Percentiles rank a stretch among this genome's conserved stretches.
These are phyloP conservation scores for Calephelis nemesis DNA, from an alignment of 1,140 invertebrate genomes.

Conservation along the genomic window DNA sequence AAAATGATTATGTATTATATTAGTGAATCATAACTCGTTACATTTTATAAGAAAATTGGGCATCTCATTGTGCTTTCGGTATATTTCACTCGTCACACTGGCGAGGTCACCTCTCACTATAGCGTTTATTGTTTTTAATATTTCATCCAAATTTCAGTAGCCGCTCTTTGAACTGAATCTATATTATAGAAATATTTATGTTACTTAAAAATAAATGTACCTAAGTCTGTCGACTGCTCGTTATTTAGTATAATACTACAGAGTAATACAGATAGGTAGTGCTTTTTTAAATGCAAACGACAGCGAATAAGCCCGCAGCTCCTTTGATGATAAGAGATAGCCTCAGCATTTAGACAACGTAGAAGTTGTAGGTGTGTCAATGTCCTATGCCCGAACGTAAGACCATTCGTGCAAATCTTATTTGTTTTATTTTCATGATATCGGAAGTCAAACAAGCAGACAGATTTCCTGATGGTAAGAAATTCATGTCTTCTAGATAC, in stretches of 20 bases:
- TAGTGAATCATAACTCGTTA: not conserved
- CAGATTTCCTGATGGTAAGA: no score
- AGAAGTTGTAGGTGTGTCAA: no score
- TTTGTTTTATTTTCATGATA: no score
- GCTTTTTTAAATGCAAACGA: no score
- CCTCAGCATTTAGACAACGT: no score
- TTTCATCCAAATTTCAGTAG: constrained; percentile 52
- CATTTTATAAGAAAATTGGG: not conserved
- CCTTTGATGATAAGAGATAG: no score
- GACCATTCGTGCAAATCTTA: no score
- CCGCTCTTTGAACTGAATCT: constrained; percentile 62
- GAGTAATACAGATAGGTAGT: not conserved
- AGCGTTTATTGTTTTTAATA: constrained; percentile 66
- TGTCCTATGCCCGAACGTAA: no score
- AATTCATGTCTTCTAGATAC: no score
- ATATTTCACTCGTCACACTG: constrained; percentile 33
- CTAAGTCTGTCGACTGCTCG: constrained; percentile 60
- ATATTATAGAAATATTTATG: constrained; percentile 64
- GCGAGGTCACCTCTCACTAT: constrained; percentile 49
- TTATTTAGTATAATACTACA: constrained; percentile 43
- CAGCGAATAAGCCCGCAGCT: no score
- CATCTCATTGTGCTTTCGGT: constrained; percentile 28
- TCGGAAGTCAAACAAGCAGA: no score
- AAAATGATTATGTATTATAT: not conserved
- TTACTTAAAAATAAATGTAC: constrained; percentile 55